Conservation (phyloP, 1,140 invertebrate species). For the Solen grandis region DNA sequence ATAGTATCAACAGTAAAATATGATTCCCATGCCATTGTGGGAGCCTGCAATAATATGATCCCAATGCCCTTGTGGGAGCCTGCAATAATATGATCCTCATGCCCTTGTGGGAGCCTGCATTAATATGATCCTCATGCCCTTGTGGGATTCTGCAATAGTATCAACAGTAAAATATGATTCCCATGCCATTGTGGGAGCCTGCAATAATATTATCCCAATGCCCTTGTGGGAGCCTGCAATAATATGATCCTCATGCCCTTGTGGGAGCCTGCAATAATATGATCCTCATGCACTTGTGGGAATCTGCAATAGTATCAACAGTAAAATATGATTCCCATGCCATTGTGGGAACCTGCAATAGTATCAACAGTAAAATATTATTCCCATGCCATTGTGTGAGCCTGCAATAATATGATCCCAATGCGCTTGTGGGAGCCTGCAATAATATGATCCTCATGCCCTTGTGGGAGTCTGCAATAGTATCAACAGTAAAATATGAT, state of each 20-base stretch:
- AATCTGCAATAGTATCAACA: not conserved
- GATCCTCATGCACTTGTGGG: too few relatives aligned
- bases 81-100: not conserved
- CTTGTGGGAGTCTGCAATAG: too few relatives aligned
- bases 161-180: conserved; percentile 43
- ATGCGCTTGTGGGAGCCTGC: not conserved
- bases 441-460: not conserved
- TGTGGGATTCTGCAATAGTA: conserved; percentile 63
- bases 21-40: not conserved
- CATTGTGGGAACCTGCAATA: conserved; percentile 60
- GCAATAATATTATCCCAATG: not conserved
- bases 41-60: not conserved
- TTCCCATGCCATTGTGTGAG: not conserved
- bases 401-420: not conserved
- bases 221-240: not conserved
- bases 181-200: conserved; percentile 69
- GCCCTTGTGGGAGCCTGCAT: too few relatives aligned
- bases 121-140: too few relatives aligned
- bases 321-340: conserved; percentile 49
- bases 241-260: not conserved
- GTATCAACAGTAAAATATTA: not conserved
- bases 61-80: not conserved
- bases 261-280: not conserved
- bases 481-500: not conserved
- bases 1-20: not conserved